Conservation (phyloP, 2,888 invertebrate species). For the Phengaris arion region DNA sequence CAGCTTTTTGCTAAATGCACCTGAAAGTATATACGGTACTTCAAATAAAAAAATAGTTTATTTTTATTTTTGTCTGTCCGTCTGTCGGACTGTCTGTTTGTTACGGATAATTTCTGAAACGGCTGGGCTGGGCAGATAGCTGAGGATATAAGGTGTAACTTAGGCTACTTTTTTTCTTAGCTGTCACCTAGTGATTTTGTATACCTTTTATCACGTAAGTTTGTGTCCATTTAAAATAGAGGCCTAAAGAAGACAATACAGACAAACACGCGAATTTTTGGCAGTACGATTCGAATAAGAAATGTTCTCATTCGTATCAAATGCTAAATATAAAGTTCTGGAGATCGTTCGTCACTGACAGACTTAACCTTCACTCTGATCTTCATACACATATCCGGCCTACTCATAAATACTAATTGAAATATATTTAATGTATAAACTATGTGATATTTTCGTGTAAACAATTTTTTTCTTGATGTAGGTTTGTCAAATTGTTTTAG, state of each 20-base stretch:
- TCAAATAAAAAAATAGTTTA: too few relatives aligned
- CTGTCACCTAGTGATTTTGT: too few relatives aligned
- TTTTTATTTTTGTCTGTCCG: too few relatives aligned
- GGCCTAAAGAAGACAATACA: background rate
- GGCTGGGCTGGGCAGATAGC: too few relatives aligned
- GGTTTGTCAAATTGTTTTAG: background rate
- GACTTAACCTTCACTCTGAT: conserved; percentile 8
- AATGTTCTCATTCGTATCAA: conserved; percentile 21
- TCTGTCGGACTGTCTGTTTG: too few relatives aligned
- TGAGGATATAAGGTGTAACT: too few relatives aligned
- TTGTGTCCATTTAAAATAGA: background rate
- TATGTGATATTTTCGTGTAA: conserved; percentile 1
- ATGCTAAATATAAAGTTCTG: conserved; percentile 23
- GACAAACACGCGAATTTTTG: background rate
- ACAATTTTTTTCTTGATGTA: background rate
- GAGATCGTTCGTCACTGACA: conserved; percentile 8
- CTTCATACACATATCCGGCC: conserved; percentile 8
- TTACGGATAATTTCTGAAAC: too few relatives aligned
- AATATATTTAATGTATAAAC: background rate
- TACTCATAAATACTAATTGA: conserved; percentile 1
- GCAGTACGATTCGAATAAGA: conserved; percentile 2
- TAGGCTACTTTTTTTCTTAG: too few relatives aligned
- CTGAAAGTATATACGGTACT: too few relatives aligned
- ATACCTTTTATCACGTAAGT: background rate
- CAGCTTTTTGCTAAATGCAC: too few relatives aligned